A percentile compares a stretch with the other conserved stretches of the same genome.
Conservation (phyloP, 2,797 vertebrate genomes). For the Balearica regulorum region DNA sequence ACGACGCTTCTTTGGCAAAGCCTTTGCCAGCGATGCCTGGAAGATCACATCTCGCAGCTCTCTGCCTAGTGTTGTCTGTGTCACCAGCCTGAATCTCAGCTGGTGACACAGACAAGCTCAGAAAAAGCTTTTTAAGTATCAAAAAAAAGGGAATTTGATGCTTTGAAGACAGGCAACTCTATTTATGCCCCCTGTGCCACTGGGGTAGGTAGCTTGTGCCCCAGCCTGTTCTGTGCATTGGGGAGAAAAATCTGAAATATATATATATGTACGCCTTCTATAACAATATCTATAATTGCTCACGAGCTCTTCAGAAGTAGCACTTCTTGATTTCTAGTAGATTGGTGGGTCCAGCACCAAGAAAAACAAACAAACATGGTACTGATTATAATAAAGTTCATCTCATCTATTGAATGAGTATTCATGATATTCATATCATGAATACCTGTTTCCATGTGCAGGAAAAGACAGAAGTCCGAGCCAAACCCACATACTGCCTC, state of each 20-base stretch:
- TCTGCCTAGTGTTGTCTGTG: not conserved
- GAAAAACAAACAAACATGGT: not conserved
- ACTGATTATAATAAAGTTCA: not conserved
- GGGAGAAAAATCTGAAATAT: not conserved
- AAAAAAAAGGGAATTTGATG: not conserved
- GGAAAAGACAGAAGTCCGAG: not conserved
- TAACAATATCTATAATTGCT: not conserved
- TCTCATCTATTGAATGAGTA: too few species aligned
- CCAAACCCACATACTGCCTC: not conserved
- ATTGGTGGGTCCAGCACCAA: not conserved
- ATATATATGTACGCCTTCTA: not conserved
- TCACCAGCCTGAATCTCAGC: not conserved
- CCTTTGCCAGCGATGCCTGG: not conserved
- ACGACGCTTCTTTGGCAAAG: not conserved
- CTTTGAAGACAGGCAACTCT: not conserved
- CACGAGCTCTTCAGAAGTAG: not conserved
- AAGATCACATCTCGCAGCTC: not conserved
- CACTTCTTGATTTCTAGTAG: not conserved
- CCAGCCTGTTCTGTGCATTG: not conserved
- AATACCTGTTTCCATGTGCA: not conserved
- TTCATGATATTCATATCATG: too few species aligned
- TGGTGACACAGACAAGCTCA: too few species aligned
- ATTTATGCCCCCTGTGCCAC: fast-evolving
- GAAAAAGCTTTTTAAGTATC: not conserved
- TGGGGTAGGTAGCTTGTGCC: not conserved